Conservation (phyloP, 2,113 vertebrate genomes). For the Hyaena hyaena region DNA sequence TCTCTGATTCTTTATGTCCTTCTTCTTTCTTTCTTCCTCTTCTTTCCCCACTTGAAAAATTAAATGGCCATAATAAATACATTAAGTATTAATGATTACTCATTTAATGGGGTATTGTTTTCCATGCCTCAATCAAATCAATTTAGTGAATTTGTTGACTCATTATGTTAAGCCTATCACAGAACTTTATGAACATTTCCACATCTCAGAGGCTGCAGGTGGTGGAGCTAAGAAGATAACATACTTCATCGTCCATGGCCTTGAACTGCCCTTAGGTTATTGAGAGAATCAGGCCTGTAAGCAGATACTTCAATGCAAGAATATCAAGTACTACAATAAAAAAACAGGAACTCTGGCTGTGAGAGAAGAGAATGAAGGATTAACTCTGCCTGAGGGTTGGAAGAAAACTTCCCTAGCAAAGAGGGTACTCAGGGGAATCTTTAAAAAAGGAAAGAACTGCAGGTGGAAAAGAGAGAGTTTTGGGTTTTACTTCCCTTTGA, state of each 20-base stretch:
- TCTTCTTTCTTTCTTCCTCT: not conserved
- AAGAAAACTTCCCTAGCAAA: not conserved
- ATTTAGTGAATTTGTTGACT: not conserved
- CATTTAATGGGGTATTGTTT: not conserved
- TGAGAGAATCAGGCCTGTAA: not conserved
- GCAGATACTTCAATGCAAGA: not conserved
- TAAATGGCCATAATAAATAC: not conserved
- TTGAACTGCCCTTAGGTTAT: not conserved
- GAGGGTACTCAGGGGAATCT: not conserved
- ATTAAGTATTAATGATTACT: not conserved
- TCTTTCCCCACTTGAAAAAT: not conserved
- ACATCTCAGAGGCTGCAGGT: not conserved
- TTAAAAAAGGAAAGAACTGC: not conserved
- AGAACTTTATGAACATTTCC: not conserved
- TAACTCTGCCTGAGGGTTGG: not conserved
- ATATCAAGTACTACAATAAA: not conserved
- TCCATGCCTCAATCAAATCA: not conserved
- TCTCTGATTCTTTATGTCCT: not conserved
- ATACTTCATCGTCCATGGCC: not conserved
- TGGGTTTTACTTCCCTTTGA: conserved; percentile 14
- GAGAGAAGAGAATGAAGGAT: not conserved
- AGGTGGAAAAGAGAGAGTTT: not conserved
- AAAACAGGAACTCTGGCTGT: not conserved
- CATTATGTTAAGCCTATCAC: not conserved
- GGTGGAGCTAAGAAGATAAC: not conserved